A percentile compares a stretch with the other conserved stretches of the same genome.
phyloP scores from a whole-genome alignment of 2,888 invertebrate genomes.

The Ashinkailepas kermadecensis region DNA sequence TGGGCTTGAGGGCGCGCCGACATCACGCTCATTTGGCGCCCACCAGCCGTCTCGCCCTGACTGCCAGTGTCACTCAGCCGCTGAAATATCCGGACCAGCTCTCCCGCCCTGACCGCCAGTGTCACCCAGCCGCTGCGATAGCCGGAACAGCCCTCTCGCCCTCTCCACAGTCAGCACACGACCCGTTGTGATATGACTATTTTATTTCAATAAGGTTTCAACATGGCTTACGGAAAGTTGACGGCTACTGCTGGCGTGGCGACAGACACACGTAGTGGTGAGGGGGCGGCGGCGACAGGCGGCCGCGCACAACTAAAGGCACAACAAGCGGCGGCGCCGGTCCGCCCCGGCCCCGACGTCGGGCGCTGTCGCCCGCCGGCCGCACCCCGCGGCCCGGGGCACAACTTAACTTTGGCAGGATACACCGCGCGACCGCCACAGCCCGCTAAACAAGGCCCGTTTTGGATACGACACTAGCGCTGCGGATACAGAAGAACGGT shows the following conservation, averaged over 20 bases:
- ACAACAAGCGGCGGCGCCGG: background rate
- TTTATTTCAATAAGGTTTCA: conserved; percentile 22
- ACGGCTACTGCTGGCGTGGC: conserved; percentile 3
- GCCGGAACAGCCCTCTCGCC: too few species aligned
- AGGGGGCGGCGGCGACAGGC: background rate
- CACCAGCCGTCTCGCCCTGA: too few species aligned
- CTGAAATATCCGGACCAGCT: too few species aligned
- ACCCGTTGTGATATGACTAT: background rate
- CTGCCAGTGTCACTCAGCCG: too few species aligned
- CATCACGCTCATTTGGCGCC: too few species aligned
- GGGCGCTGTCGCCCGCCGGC: background rate
- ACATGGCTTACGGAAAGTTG: conserved; percentile 12
- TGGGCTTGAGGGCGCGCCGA: too few species aligned
- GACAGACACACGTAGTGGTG: background rate
- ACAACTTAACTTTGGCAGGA: conserved; percentile 12
- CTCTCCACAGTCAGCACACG: too few species aligned
- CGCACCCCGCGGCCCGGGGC: background rate
- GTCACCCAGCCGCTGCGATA: too few species aligned
- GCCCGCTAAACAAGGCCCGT: background rate
- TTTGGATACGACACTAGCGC: background rate
- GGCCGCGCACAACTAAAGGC: background rate
- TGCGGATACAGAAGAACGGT: conserved; percentile 3
- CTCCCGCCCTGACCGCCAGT: too few species aligned
- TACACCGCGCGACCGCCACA: background rate
- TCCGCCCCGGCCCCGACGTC: background rate